phyloP scores from a whole-genome alignment of 2,797 vertebrate species.

The Pteronotus mesoamericanus region DNA sequence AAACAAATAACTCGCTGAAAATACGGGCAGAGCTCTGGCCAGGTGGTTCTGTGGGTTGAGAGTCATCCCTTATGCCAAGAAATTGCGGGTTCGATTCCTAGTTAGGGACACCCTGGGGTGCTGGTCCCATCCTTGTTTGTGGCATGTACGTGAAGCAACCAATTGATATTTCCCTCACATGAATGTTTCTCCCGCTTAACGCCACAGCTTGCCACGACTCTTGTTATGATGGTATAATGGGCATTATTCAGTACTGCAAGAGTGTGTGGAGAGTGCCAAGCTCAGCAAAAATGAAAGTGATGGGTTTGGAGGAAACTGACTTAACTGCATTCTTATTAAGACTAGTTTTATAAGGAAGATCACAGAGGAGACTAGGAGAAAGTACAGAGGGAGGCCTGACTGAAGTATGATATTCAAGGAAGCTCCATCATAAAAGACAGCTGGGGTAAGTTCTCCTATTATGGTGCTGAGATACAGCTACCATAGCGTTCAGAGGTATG shows the following conservation, averaged over 20 bases:
- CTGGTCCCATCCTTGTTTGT: no score
- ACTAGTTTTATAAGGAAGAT: background rate
- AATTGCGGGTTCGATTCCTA: no score
- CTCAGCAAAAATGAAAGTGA: no score
- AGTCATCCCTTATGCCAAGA: no score
- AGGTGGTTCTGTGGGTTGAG: no score
- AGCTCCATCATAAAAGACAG: background rate
- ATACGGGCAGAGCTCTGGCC: no score
- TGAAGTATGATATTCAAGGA: background rate
- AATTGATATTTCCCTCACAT: background rate
- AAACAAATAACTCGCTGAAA: no score
- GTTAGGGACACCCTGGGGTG: no score
- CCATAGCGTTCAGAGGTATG: background rate
- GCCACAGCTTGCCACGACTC: background rate
- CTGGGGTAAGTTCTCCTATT: background rate
- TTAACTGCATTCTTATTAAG: background rate
- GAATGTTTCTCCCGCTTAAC: background rate
- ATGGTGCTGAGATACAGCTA: background rate
- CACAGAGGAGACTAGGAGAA: background rate
- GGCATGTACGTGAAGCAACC: no score
- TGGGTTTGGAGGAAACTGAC: background rate
- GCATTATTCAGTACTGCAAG: background rate
- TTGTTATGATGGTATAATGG: no score
- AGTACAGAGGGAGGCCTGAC: background rate
- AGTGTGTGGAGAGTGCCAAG: background rate